These are phyloP conservation scores for Triplophysa rosa DNA, from an alignment of 2,113 vertebrate genomes.

Conservation along the genomic window DNA sequence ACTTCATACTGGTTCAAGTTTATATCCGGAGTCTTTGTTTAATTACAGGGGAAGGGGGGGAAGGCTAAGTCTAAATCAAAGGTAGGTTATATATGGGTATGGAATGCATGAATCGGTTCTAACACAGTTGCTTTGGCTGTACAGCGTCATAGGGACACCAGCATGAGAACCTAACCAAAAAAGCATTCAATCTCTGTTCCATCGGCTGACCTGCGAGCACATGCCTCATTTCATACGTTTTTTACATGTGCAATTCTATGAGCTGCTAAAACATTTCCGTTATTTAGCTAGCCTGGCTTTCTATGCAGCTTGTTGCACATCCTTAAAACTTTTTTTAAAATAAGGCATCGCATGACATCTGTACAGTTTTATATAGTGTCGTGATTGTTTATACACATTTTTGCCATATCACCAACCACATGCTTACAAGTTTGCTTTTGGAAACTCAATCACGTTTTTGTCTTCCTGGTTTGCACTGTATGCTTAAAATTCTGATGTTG, in stretches of 20 bases:
- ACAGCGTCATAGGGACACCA: not conserved
- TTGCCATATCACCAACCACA: not conserved
- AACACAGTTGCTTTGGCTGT: not conserved
- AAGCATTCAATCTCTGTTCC: not conserved
- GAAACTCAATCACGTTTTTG: too few relatives aligned
- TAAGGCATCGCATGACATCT: too few relatives aligned
- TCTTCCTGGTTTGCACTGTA: not conserved
- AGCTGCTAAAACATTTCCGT: not conserved
- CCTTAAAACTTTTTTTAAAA: too few relatives aligned
- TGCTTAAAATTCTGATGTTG: not conserved
- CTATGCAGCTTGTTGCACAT: not conserved
- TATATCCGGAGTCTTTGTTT: constrained; percentile 46
- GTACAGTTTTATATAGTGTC: not conserved
- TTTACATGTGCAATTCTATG: too few relatives aligned
- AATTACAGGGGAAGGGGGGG: constrained; percentile 72
- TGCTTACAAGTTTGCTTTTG: not conserved
- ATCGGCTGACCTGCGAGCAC: constrained; percentile 1
- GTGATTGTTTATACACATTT: not conserved
- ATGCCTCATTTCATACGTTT: not conserved
- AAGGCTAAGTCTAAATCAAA: constrained; percentile 75
- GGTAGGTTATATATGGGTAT: constrained; percentile 64
- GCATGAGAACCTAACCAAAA: not conserved
- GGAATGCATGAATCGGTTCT: not conserved
- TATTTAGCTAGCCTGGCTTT: not conserved
- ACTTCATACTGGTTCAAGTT: constrained; percentile 12